Base-by-base conservation (phyloP, 2,797 vertebrate genomes). In the Iguana delicatissima region DNA sequence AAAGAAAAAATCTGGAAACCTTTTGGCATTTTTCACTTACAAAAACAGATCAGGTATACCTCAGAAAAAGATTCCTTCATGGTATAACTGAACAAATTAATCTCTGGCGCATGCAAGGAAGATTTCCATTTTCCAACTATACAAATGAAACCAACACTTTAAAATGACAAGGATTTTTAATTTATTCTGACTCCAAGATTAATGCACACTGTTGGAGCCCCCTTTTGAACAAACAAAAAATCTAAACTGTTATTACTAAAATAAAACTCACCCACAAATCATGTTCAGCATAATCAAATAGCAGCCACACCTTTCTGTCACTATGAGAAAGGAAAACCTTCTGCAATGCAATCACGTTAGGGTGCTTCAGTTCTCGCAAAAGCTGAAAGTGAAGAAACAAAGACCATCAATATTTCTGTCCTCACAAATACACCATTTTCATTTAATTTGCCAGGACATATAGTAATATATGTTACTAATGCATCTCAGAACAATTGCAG, bases 321-420 rank as follows among this genome's bases (percentile, higher is more conserved):
- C 99, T 99, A 97, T 99, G 99, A 93, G 99, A 99, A 97, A 99
- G 98, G 97, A 99, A 99, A 86, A 99, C 99, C 96, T 99, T 99
- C 97, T 99, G 99, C 96, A 99, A 98, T 10, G 99, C 98, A 84
- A 99, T 99, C 96, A 99, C 99, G 0, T 99, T 99, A 1, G 98
- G 98, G 94, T 99, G 99, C 96, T 99, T 99, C 97, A 99, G 95
- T 95, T 99, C 99, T 96, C 99, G 98, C 96, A 99, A 97, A 97
- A 99, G 98, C 99, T 99, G 97, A 80, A 98, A 97, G 85, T 95
- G 90, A 97, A 97, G 42, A 95, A 55, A 94, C 9, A 94, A 92
- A 94, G 89, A 46, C 12, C n/a, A 55, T 89, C 52, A 91, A 92
- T 85, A 89, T 50, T 93, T 87, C 72, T 86, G 50, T 35, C 84